Evolutionary conservation across 2,797 vertebrate species (phyloP), one percentile per base, ranked within the genome.

Genomic region (Enteromius anoplus): DNA sequence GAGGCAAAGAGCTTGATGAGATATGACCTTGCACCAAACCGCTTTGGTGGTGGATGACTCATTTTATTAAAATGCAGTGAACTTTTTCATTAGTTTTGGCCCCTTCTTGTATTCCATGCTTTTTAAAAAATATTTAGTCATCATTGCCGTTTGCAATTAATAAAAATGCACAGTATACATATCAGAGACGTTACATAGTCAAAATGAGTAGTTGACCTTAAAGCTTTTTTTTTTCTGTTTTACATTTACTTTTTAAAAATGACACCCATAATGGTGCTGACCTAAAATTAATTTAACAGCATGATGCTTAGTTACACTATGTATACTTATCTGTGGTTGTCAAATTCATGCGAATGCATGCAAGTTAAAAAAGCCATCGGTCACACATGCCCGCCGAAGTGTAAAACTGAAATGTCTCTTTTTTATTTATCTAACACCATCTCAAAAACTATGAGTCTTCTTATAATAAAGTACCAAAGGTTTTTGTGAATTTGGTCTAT

Each of bases 401-500:
- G 53, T 60, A 60, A 72, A 82, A 81, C 73, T 76, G 76, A 87
- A 82, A 85, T 75, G 65, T 87, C 75, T 85, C 40, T 58, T 72
- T 40, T 17, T 62, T 68, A 45, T 37, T 58, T 89, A 89, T 89
- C 88, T 82, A 71, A 66, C 86, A 88, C 86, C 79, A 89, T 88
- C 84, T 70, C 32, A 75, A 68, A 37, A 65, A 58, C 32, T 62
- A 75, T 87, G 75, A 85, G 70, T 78, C 84, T 87, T 75, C 86
- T 89, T 92, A 89, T 83, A 78, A 87, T 89, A 85, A 90, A 79
- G 65, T 51, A 47, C 47, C 60, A 2, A 68, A 62, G 78, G 47
- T 81, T 90, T 92, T 83, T 85, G 47, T 69, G 64, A 85, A 90
- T 87, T 80, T 81, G 84, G 71, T 80, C 80, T 68, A 78, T n/a